Evolutionary conservation across 2,797 vertebrate species (phyloP).

Genomic region (Pangasius mekongensis): DNA sequence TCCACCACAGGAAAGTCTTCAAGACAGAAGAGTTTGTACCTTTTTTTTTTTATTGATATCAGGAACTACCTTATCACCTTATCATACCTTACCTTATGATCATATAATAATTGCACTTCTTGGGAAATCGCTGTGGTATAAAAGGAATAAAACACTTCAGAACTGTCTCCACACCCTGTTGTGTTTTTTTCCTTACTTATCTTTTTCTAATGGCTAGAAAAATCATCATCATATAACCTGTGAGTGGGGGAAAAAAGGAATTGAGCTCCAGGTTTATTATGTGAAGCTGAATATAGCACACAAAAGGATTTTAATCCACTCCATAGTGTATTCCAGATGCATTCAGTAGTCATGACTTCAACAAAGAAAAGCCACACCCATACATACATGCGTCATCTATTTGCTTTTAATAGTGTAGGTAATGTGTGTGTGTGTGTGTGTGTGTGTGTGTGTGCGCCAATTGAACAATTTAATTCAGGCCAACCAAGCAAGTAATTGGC

Average conservation of each 20-base stretch:
- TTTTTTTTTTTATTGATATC: neutral
- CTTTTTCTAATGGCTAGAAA: too few species aligned
- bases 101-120: neutral
- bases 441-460: neutral
- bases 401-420: slow-evolving; percentile 3
- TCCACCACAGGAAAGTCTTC: neutral
- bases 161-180: neutral
- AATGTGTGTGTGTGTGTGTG: slow-evolving; percentile 35
- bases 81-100: neutral
- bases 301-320: neutral
- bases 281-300: neutral
- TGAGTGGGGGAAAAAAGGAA: too few species aligned
- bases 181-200: neutral
- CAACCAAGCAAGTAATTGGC: slow-evolving; percentile 32
- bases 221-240: too few species aligned
- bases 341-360: neutral
- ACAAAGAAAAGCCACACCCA: neutral
- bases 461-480: slow-evolving; percentile 2
- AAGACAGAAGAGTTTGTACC: neutral
- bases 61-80: neutral
- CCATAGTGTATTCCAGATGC: neutral
- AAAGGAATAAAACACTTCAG: neutral
- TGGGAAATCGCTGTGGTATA: neutral
- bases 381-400: neutral
- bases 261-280: neutral